Evolutionary conservation across 1,140 invertebrate genomes (phyloP), one percentile per base, ranked within the genome.

Genomic region (Radopholus similis): DNA sequence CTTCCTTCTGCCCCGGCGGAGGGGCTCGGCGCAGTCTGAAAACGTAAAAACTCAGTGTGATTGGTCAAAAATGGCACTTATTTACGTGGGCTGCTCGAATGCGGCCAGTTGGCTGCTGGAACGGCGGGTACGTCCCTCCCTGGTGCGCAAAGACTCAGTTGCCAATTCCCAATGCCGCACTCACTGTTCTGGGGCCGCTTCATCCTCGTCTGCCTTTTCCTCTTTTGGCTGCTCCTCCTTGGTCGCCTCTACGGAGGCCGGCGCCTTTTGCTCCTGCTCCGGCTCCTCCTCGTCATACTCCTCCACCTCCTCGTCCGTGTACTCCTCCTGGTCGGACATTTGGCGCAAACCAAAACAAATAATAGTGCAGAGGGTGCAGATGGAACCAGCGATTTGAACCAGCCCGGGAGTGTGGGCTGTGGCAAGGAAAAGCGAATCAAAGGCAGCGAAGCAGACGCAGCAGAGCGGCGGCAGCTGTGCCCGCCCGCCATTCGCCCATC

Each of bases 1-100:
- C 28, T 13, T 72, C 68, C 15, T 72, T 53, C 38, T 62, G 73
- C 44, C 64, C 67, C 28, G 75, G 73, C 38, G 54, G 69, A 11
- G 57, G 66, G 21, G 47, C 37, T 34, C 38, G 42, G 26, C 40
- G 56, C 15, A 62, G 32, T 28, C 56, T 58, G 15, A 35, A n/a
- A 40, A n/a, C n/a, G 18, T 47, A 47, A 47, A 47, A 47, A 47
- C 18, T 47, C 5, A n/a, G n/a, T n/a, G 26, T 21, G 26, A 47
- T 60, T 60, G 37, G 35, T 26, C 9, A 2, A 18, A 38, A 66
- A 62, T 21, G 32, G n/a, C 32, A 32, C 2, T 66, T 40, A 58
- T 8, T 23, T 60, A 32, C 23, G 15, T 23, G 6, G 2, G 18
- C 23, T 47, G n/a, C 23, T 21, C n/a, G n/a, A n/a, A n/a, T n/a